Evolutionary conservation across 2,797 vertebrate species (phyloP), one percentile per base, ranked within the genome.

Genomic region (Lutjanus argentimaculatus): DNA sequence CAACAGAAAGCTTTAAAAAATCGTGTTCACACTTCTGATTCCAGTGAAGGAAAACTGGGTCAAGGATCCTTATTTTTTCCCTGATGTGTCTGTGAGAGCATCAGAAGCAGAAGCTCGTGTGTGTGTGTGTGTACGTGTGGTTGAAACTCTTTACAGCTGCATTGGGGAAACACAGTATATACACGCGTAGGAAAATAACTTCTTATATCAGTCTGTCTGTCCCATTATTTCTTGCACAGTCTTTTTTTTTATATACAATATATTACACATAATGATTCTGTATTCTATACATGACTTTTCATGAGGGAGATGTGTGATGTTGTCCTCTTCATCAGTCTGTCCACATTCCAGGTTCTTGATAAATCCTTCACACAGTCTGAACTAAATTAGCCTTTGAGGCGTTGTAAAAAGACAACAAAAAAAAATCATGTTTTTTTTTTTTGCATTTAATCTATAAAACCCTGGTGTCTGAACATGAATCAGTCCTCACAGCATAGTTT

Each of bases 131-230:
- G 22, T 30, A 21, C 8, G 21, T 52, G 56, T 49, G 64, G 14
- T 22, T 30, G 58, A 49, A 69, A 21, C 19, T 72, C 46, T 61
- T 56, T 30, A 76, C 74, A 84, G 72, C 74, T 79, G 84, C 63
- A 61, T n/a, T 25, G 53, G 65, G 73, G 57, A 82, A 86, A 88
- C 70, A 59, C 51, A 80, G 52, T 83, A 89, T 87, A 80, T 90
- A 89, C 84, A 88, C 83, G 89, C 86, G 89, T 94, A 91, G 72
- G 89, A 91, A 94, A 94, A 94, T 93, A 93, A 81, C 82, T 68
- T 91, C 83, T 90, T 83, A 48, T 49, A 70, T 89, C 83, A 86
- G 88, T 86, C 75, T 43, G 30, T 75, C 53, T 40, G 51, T 55
- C 63, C 2, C 2, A 71, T n/a, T 58, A 15, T 64, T 81, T 86